Evolutionary conservation across 2,797 vertebrate genomes (phyloP).

Genomic region (Ciconia nigra): DNA sequence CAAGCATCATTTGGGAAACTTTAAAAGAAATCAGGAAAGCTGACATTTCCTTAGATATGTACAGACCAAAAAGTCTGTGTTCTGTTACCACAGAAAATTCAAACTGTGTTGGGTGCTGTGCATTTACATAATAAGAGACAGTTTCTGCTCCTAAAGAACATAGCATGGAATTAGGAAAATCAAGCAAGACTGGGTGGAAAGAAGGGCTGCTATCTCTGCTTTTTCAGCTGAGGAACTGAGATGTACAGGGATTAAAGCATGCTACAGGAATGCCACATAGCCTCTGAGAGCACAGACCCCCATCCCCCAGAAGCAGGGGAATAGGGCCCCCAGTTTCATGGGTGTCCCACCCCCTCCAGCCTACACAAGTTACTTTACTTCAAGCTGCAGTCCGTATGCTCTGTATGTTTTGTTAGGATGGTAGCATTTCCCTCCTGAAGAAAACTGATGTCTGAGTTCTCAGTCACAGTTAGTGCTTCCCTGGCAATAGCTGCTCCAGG

Average conservation of each 20-base stretch:
- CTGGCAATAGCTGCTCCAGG: not conserved
- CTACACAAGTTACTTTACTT: not conserved
- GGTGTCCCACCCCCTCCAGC: not conserved
- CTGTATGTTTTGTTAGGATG: rapidly evolving
- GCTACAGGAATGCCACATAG: not conserved
- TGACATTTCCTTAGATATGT: not conserved
- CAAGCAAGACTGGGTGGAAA: not conserved
- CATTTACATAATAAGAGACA: not conserved
- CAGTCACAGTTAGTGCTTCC: not conserved
- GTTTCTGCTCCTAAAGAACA: not conserved
- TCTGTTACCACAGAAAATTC: not conserved
- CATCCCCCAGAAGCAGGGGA: not conserved
- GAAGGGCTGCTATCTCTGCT: not conserved
- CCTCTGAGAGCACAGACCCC: not conserved
- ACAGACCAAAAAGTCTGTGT: not conserved
- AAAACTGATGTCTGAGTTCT: not conserved
- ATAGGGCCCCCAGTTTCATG: not conserved
- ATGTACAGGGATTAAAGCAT: not conserved
- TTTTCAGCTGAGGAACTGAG: not conserved
- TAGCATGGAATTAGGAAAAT: not conserved
- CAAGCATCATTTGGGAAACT: not conserved
- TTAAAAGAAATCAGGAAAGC: not conserved
- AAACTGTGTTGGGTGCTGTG: not conserved
- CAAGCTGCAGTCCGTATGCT: not conserved
- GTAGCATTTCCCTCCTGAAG: not conserved